Conservation (phyloP, 2,797 vertebrate genomes). For the Huso huso region DNA sequence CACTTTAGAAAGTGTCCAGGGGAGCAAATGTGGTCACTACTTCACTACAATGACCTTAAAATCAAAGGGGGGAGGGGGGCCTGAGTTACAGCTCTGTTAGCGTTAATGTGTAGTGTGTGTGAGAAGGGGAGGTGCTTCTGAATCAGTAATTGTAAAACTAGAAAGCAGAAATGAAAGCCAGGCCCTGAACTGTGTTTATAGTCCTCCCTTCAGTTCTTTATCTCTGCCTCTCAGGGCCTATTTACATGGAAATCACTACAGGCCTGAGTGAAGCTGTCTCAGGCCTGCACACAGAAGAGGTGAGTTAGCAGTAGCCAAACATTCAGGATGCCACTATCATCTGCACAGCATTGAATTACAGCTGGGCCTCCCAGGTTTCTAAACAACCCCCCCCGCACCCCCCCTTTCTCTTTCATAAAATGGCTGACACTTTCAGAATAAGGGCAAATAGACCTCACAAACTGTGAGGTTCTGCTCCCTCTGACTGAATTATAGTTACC, state of each 20-base stretch:
- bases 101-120: no score
- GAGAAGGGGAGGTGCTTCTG: not conserved
- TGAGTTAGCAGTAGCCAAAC: constrained; percentile 11
- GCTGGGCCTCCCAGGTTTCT: constrained; percentile 7
- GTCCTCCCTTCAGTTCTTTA: constrained; percentile 4
- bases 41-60: no score
- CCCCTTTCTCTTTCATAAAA: constrained; percentile 22
- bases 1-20: no score
- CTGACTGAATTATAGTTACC: no score
- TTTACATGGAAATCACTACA: constrained; percentile 23
- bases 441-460: constrained; percentile 18
- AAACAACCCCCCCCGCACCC: constrained; percentile 9
- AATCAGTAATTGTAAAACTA: constrained; percentile 4
- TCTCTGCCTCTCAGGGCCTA: constrained; percentile 15
- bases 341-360: constrained; percentile 24
- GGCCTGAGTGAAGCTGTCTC: constrained; percentile 8
- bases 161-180: constrained; percentile 10
- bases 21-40: no score
- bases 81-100: no score
- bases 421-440: constrained; percentile 40
- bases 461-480: no score
- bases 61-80: no score
- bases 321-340: constrained; percentile 23
- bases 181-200: constrained; percentile 1
- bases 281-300: constrained; percentile 10